Evolutionary conservation across 2,113 vertebrate species (phyloP).

Genomic region (Rhineura floridana): DNA sequence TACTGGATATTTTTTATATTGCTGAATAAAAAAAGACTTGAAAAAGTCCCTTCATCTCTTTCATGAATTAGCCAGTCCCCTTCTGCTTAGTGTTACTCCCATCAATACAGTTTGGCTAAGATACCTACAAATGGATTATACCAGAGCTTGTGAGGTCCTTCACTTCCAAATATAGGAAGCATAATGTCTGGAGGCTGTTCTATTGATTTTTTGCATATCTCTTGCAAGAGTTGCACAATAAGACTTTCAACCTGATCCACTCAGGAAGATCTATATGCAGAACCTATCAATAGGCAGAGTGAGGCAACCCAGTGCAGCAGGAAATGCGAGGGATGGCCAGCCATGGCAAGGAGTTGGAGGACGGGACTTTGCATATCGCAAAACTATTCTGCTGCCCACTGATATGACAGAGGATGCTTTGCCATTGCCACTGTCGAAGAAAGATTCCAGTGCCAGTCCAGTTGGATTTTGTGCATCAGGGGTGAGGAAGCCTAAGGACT

Average conservation of each 20-base stretch:
- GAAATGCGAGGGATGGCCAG: too few relatives aligned
- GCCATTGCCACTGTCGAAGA: too few relatives aligned
- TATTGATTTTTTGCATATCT: not conserved
- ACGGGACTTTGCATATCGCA: too few relatives aligned
- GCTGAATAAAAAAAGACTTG: conserved; percentile 27
- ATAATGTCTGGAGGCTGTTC: conserved; percentile 1
- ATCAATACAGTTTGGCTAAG: conserved; percentile 22
- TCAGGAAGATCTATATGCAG: not conserved
- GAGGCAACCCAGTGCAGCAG: too few relatives aligned
- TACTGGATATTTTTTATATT: not conserved
- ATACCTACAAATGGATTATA: conserved; percentile 23
- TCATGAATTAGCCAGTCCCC: conserved; percentile 11
- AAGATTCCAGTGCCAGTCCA: too few relatives aligned
- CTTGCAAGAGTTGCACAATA: not conserved
- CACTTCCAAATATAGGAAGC: conserved; percentile 26
- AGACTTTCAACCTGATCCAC: not conserved
- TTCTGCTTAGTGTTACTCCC: conserved; percentile 18
- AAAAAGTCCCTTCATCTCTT: conserved; percentile 28
- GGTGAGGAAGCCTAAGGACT: too few relatives aligned
- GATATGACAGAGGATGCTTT: too few relatives aligned
- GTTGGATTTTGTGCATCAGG: too few relatives aligned
- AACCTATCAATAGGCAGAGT: too few relatives aligned
- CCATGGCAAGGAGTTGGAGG: too few relatives aligned
- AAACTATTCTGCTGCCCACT: too few relatives aligned
- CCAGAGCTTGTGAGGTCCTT: not conserved